These are phyloP conservation scores for Chondrilla cf. caribensis DNA, from an alignment of 37 sponge, comb jelly and placozoan genomes.

Conservation along the genomic window DNA sequence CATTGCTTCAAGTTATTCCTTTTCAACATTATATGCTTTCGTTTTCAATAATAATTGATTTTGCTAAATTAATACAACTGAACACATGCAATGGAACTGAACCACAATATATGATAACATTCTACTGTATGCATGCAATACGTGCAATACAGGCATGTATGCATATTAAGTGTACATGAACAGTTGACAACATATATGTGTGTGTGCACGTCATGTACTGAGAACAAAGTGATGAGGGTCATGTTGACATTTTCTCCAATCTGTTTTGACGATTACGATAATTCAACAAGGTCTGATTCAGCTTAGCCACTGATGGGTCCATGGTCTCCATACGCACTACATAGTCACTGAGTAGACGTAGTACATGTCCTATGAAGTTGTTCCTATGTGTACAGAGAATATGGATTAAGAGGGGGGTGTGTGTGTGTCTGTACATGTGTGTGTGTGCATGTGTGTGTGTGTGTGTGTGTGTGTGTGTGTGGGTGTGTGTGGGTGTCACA, in stretches of 20 bases:
- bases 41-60: too few relatives aligned
- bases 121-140: too few relatives aligned
- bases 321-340: conserved; percentile 68
- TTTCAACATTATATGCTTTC: too few relatives aligned
- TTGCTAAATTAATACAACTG: too few relatives aligned
- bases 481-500: neutral
- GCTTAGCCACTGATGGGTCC: conserved; percentile 10
- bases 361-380: conserved; percentile 33
- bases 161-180: neutral
- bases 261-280: neutral
- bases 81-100: too few relatives aligned
- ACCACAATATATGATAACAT: too few relatives aligned
- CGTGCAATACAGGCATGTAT: too few relatives aligned
- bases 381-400: too few relatives aligned
- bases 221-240: neutral
- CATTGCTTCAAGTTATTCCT: too few relatives aligned
- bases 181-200: neutral
- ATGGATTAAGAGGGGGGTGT: neutral
- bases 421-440: too few relatives aligned
- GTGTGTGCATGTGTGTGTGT: too few relatives aligned
- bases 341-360: conserved; percentile 52
- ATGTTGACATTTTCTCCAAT: neutral
- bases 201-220: neutral
- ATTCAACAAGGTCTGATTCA: conserved; percentile 5
- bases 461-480: neutral